phyloP scores from a whole-genome alignment of 35 echinoderm and acorn worm genomes.

The Anneissia japonica region DNA sequence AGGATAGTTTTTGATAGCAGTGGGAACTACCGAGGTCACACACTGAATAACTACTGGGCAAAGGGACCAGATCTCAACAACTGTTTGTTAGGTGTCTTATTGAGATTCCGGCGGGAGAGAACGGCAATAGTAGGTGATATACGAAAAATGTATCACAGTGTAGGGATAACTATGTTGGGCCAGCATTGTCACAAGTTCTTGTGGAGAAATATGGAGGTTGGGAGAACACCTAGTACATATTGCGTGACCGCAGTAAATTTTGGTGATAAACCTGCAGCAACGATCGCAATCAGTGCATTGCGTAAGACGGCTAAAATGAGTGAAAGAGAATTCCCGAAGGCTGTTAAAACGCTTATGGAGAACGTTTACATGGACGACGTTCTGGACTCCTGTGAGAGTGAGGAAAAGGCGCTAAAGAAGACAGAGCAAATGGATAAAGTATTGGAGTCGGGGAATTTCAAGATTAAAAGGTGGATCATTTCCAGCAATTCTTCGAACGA shows the following conservation, averaged over 20 bases:
- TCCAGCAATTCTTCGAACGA: not conserved
- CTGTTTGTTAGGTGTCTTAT: too few species aligned
- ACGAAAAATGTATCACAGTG: too few species aligned
- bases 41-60: too few species aligned
- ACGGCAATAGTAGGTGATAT: too few species aligned
- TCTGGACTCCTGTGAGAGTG: not conserved
- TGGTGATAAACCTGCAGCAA: not conserved
- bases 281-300: not conserved
- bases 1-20: not conserved
- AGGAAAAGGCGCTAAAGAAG: not conserved
- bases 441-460: not conserved
- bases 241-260: too few species aligned
- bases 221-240: too few species aligned
- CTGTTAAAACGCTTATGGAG: not conserved
- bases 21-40: not conserved
- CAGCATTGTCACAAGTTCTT: too few species aligned
- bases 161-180: too few species aligned
- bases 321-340: not conserved
- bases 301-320: not conserved
- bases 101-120: too few species aligned
- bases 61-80: too few species aligned
- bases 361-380: constrained; percentile 31
- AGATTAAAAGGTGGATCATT: not conserved
- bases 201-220: too few species aligned
- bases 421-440: not conserved